Conservation (phyloP, 2,888 invertebrate species). For the Drosophila emarginata region DNA sequence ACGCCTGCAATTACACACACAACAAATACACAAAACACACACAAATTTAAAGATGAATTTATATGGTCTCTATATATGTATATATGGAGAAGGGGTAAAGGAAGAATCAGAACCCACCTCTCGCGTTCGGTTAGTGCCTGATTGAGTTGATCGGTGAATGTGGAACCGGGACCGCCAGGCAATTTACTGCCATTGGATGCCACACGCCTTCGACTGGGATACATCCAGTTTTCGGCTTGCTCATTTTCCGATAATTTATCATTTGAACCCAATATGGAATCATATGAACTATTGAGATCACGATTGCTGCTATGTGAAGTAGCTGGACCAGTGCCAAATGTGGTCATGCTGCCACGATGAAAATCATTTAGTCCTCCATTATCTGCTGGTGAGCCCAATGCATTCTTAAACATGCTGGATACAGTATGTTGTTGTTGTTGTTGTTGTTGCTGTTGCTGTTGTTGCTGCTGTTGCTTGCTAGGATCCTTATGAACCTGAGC, state of each 20-base stretch:
- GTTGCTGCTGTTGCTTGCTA: constrained; percentile 72
- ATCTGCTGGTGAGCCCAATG: constrained; percentile 74
- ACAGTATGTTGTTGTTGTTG: constrained; percentile 35
- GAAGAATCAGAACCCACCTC: constrained; percentile 83
- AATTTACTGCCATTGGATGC: constrained; percentile 81
- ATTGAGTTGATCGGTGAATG: constrained; percentile 93
- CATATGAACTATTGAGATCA: constrained; percentile 83
- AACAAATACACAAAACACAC: constrained; percentile 9
- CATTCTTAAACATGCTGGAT: constrained; percentile 79
- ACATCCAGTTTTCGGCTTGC: constrained; percentile 82
- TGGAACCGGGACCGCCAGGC: constrained; percentile 89
- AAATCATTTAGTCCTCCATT: constrained; percentile 71
- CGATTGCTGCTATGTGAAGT: constrained; percentile 70
- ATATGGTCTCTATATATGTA: constrained; percentile 2
- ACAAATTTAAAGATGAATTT: background rate
- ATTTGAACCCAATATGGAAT: constrained; percentile 82
- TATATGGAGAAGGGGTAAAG: too few relatives aligned
- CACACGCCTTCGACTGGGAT: constrained; percentile 81
- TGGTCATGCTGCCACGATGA: constrained; percentile 80
- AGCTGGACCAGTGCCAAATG: constrained; percentile 71
- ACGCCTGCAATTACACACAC: constrained; percentile 70
- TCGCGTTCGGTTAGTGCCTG: constrained; percentile 93
- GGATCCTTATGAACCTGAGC: constrained; percentile 85
- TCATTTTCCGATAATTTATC: constrained; percentile 82
- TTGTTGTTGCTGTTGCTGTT: constrained; percentile 43